Evolutionary conservation across 2,888 invertebrate species (phyloP), one percentile per base, ranked within the genome.

Genomic region (Schizotus pectinicornis): DNA sequence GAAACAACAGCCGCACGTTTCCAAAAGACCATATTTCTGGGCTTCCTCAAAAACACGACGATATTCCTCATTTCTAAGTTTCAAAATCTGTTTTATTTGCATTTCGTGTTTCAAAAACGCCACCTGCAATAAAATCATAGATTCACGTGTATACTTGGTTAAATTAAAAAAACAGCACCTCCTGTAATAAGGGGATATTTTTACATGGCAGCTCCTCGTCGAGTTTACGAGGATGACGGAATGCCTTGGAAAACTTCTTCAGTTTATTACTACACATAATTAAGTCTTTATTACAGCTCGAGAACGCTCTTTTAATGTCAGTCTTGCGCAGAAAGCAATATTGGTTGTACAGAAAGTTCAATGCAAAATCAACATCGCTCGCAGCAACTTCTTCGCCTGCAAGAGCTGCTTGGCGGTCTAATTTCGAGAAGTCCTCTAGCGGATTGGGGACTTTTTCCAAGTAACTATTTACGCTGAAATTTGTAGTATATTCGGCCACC

Each of bases 1-100:
- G 60, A 63, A 86, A 64, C 87, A 87, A 67, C 84, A 84, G 22
- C 75, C 74, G 70, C 87, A 87, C 3, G 71, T 74, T 64, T 77
- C 71, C 6, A 79, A 56, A 33, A 77, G 62, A 34, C 74, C 71
- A 35, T 80, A 68, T 51, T 67, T 61, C 43, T 65, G 72, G 61
- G 81, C 78, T 72, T 81, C 60, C 73, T 71, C 61, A 65, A 68
- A 63, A 57, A 64, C 76, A 12, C 55, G 31, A 6, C 67, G 62
- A 59, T 81, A 80, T 6, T 66, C 59, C 6, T 65, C 59, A 47
- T 77, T 69, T n/a, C 70, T 69, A 8, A 69, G 56, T 5, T 72
- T 68, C 0, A 80, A 39, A 49, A 77, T 67, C 6, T 65, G 56
- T 7, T 45, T 61, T 37, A 83, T 79, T 12, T 70, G 61, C 7